A percentile compares a stretch with the other conserved stretches of the same genome.
Evolutionary conservation across 64 coral and sea anemone genomes (phyloP).

Genomic region (Actinia tenebrosa): DNA sequence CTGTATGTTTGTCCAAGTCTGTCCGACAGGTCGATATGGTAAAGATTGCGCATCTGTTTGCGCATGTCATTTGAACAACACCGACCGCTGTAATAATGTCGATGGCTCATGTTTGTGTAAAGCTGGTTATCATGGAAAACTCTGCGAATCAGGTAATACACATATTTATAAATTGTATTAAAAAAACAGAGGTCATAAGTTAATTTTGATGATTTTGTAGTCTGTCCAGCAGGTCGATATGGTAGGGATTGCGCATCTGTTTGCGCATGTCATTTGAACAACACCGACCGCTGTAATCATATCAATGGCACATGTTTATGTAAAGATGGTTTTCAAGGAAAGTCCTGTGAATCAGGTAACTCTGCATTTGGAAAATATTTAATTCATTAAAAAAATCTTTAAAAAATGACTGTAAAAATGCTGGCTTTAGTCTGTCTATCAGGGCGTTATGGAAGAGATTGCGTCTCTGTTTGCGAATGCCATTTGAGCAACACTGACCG

Average conservation of each 20-base stretch:
- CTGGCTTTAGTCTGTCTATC: slow-evolving; percentile 23
- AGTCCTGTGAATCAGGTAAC: neutral
- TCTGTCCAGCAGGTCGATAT: neutral
- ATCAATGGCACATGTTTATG: slow-evolving; percentile 49
- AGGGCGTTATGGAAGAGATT: slow-evolving; percentile 27
- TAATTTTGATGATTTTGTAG: neutral
- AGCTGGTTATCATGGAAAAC: slow-evolving; percentile 39
- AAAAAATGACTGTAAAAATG: no score
- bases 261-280: slow-evolving; percentile 31
- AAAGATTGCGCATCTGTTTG: slow-evolving; percentile 33
- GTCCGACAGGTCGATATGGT: slow-evolving; percentile 41
- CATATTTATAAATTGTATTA: neutral
- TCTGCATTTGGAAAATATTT: neutral
- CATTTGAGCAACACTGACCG: neutral
- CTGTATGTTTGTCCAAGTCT: slow-evolving; percentile 1
- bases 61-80: slow-evolving; percentile 45
- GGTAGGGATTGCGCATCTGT: slow-evolving; percentile 17
- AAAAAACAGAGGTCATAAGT: neutral
- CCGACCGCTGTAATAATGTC: slow-evolving; percentile 36
- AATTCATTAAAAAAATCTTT: neutral
- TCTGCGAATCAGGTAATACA: slow-evolving; percentile 26
- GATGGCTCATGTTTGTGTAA: slow-evolving; percentile 54
- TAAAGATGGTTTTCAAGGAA: slow-evolving; percentile 44
- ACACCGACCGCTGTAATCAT: slow-evolving; percentile 45
- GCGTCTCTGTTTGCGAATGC: slow-evolving; percentile 32